Conservation (phyloP, 1,140 invertebrate genomes). For the Goniozus legneri region DNA sequence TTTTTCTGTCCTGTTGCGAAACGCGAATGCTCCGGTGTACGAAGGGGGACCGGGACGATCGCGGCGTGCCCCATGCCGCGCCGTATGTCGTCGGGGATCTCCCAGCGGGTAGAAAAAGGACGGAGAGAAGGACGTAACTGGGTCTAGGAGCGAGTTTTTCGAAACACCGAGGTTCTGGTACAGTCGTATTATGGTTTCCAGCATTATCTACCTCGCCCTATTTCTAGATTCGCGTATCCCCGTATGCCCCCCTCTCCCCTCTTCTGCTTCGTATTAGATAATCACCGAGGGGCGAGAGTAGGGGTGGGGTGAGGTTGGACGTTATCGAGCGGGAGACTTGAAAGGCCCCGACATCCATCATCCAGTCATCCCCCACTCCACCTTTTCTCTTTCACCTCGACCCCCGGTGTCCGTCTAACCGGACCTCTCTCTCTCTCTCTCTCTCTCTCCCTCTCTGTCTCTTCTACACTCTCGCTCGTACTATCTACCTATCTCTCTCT, state of each 20-base stretch:
- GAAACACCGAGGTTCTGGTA: slow-evolving; percentile 19
- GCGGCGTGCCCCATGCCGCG: too few relatives aligned
- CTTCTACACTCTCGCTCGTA: neutral
- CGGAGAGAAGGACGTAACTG: neutral
- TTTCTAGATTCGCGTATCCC: neutral
- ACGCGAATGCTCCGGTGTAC: too few relatives aligned
- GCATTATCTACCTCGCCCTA: slow-evolving; percentile 16
- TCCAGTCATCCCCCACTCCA: too few relatives aligned
- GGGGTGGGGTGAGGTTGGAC: slow-evolving; percentile 3
- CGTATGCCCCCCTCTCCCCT: slow-evolving; percentile 17
- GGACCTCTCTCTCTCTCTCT: neutral
- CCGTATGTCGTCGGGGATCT: slow-evolving; percentile 10
- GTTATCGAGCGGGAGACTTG: neutral
- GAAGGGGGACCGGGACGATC: too few relatives aligned
- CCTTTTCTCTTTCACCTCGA: too few relatives aligned
- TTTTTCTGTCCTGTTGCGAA: too few relatives aligned
- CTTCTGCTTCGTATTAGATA: slow-evolving; percentile 33
- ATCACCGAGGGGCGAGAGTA: slow-evolving; percentile 24
- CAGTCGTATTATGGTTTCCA: slow-evolving; percentile 25
- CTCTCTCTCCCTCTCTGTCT: neutral
- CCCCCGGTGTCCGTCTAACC: slow-evolving; percentile 1
- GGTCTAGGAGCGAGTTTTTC: slow-evolving; percentile 11
- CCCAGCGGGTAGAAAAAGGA: neutral
- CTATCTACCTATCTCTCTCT: neutral
- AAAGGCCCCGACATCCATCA: neutral